Evolutionary conservation across 2,888 invertebrate genomes (phyloP), one percentile per base, ranked within the genome.

Genomic region (Leucoptera coffeella): DNA sequence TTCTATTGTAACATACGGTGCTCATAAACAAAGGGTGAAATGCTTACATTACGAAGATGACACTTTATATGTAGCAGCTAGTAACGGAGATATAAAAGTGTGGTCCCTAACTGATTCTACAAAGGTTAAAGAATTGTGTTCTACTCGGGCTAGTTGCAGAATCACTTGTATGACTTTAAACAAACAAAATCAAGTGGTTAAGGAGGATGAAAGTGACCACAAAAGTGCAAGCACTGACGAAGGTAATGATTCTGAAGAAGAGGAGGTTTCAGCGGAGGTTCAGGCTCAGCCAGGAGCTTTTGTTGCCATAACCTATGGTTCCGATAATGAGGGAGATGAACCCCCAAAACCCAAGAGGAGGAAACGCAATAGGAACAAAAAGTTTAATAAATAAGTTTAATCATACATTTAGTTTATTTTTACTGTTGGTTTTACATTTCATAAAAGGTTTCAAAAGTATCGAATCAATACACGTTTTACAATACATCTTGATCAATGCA

Each of bases 31-130:
- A 24, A 73, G 89, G 45, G 77, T 89, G 0, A 85, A 87, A 49
- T 76, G 78, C 38, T 52, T 87, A 33, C 59, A 64, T 29, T 72
- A 55, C 41, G 57, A 71, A 28, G 72, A 77, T 26, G 51, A 74
- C 26, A 71, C 67, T 38, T 43, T 88, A 13, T 77, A 80, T 26
- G 79, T 86, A 15, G 82, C 80, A 11, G 84, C 86, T 4, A 91
- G 90, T 56, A 75, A 78, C 32, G 92, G 92, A 0, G 79, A 82
- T 43, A 61, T 91, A 24, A 86, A 85, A 56, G 54, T 88, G 1
- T 91, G 86, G 85, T 64, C 47, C 21, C 43, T 54, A 12, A 37
- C 39, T 15, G 47, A 58, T 30, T 45, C 50, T 8, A 22, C 25
- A 4, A 50, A 45, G 23, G 40, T 80, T 41, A 41, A 53, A 40